phyloP scores from a whole-genome alignment of 2,888 invertebrate genomes.

The Pimpla rufipes region DNA sequence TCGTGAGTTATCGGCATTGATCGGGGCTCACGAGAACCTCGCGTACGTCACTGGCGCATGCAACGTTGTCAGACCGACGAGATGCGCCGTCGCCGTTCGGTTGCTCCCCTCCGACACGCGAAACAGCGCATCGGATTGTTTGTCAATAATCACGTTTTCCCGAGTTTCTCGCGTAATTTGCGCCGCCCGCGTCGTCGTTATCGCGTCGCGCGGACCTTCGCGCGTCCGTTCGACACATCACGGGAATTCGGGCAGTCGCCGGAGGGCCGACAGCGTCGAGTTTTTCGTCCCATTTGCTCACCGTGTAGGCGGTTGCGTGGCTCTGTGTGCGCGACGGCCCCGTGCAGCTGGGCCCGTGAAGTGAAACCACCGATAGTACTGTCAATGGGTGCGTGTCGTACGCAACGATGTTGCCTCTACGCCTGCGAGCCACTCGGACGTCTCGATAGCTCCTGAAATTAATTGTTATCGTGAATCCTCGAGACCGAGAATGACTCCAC shows the following conservation, averaged over 20 bases:
- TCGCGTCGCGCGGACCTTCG: conserved; percentile 22
- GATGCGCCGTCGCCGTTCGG: conserved; percentile 8
- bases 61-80: conserved; percentile 49
- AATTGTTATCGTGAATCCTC: conserved; percentile 6
- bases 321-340: not conserved
- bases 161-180: conserved; percentile 6
- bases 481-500: conserved; percentile 46
- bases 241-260: not conserved
- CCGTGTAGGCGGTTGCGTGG: conserved; percentile 10
- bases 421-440: conserved; percentile 9
- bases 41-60: conserved; percentile 12
- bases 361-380: conserved; percentile 65
- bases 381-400: conserved; percentile 60
- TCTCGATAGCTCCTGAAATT: not conserved
- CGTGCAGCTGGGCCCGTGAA: conserved; percentile 11
- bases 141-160: conserved; percentile 69
- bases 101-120: conserved; percentile 24
- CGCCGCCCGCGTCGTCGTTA: conserved; percentile 22
- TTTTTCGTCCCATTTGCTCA: conserved; percentile 3
- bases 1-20: no score
- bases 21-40: conserved; percentile 8
- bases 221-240: not conserved
- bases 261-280: not conserved
- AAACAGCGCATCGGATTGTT: conserved; percentile 67
- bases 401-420: conserved; percentile 42